phyloP scores from a whole-genome alignment of 1,140 invertebrate genomes.

The Drosophila setifemur region DNA sequence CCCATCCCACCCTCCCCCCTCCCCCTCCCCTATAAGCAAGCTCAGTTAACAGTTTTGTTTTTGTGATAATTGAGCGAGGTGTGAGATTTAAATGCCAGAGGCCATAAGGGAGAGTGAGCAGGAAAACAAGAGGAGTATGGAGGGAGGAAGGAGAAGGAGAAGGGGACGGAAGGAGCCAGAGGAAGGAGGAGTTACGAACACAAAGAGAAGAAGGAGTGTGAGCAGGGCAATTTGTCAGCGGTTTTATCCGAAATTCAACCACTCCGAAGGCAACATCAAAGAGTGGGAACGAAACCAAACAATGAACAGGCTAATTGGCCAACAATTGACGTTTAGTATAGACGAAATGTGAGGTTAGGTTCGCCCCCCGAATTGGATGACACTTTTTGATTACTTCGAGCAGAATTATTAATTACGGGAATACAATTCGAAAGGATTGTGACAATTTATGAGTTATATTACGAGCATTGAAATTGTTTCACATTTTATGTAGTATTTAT shows the following conservation, averaged over 20 bases:
- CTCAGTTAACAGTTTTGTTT: slow-evolving; percentile 53
- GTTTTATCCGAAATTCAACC: slow-evolving; percentile 4
- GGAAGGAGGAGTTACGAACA: background rate
- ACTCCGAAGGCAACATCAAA: slow-evolving; percentile 22
- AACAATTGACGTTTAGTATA: slow-evolving; percentile 24
- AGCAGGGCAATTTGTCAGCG: slow-evolving; percentile 51
- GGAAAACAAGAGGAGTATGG: background rate
- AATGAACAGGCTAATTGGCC: slow-evolving; percentile 33
- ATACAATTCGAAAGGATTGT: no score
- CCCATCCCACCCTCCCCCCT: background rate
- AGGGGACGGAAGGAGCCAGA: no score
- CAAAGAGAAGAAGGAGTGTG: background rate
- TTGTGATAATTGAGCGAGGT: slow-evolving; percentile 67
- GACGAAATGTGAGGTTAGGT: background rate
- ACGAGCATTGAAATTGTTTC: no score
- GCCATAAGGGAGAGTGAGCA: slow-evolving; percentile 2
- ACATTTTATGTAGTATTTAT: no score
- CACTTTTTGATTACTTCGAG: no score
- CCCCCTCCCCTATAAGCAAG: background rate
- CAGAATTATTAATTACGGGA: background rate
- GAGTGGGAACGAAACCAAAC: background rate
- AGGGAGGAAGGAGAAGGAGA: background rate
- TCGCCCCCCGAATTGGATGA: background rate
- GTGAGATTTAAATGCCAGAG: slow-evolving; percentile 74
- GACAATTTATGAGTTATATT: no score